Evolutionary conservation across 2,797 vertebrate genomes (phyloP).

Genomic region (Gymnothorax javanicus): DNA sequence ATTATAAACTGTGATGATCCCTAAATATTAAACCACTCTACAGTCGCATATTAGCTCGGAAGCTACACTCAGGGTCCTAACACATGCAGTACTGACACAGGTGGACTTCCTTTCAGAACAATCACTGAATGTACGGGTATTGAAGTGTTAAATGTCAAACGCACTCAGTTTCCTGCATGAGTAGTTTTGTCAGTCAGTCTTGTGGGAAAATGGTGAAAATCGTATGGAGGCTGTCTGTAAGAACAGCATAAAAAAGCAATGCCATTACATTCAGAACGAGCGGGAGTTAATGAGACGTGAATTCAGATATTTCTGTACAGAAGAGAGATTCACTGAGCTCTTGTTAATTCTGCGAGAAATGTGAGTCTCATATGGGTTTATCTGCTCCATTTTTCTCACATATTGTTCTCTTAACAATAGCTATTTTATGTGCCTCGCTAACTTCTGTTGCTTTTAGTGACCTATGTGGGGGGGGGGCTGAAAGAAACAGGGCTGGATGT

Average conservation of each 20-base stretch:
- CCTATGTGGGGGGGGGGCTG: too few species aligned
- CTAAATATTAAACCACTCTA: not conserved
- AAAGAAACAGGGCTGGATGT: too few species aligned
- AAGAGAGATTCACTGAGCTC: not conserved
- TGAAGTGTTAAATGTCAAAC: not conserved
- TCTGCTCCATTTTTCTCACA: slow-evolving; percentile 5
- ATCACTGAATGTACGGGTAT: not conserved
- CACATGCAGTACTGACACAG: not conserved
- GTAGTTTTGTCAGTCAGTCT: not conserved
- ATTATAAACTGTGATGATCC: not conserved
- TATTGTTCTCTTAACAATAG: not conserved
- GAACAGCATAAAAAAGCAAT: not conserved
- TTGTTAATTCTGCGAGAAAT: not conserved
- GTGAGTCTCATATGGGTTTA: slow-evolving; percentile 6
- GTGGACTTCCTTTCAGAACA: not conserved
- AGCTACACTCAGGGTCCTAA: not conserved
- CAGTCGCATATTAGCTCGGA: not conserved
- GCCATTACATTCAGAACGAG: not conserved
- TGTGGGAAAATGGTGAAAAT: not conserved
- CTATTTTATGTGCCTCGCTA: too few species aligned
- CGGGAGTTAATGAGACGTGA: not conserved
- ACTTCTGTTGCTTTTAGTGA: too few species aligned
- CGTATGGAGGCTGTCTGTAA: not conserved
- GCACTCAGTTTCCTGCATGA: not conserved
- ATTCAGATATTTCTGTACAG: not conserved